A percentile compares a stretch with the other conserved stretches of the same genome.
Conservation (phyloP, 2,888 invertebrate species). For the Diabrotica balteata region DNA sequence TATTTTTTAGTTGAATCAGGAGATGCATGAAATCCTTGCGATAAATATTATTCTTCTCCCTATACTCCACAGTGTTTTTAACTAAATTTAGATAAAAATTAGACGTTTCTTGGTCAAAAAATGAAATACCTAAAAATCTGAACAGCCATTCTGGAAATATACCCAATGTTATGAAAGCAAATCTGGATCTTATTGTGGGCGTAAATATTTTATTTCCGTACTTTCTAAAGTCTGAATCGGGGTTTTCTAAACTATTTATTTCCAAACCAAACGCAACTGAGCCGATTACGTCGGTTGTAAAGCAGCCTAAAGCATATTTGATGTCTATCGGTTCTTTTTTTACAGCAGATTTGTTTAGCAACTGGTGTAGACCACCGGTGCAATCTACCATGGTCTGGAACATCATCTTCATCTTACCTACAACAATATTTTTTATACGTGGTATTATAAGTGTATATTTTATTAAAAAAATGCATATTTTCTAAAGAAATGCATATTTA, state of each 20-base stretch:
- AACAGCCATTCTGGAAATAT: background rate
- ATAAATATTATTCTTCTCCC: slow-evolving; percentile 48
- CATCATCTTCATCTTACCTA: slow-evolving; percentile 71
- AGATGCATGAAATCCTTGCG: slow-evolving; percentile 63
- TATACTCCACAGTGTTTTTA: slow-evolving; percentile 51
- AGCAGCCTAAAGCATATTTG: slow-evolving; percentile 63
- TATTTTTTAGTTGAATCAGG: slow-evolving; percentile 59
- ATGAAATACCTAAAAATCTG: slow-evolving; percentile 11
- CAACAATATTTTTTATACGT: background rate
- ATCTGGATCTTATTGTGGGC: background rate
- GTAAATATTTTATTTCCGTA: slow-evolving; percentile 41
- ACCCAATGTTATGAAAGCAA: background rate
- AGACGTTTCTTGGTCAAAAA: slow-evolving; percentile 24
- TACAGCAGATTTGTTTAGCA: slow-evolving; percentile 29
- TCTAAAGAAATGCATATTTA: too few relatives aligned
- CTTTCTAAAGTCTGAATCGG: slow-evolving; percentile 60
- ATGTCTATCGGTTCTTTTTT: slow-evolving; percentile 38
- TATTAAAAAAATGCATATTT: too few relatives aligned
- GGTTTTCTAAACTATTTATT: slow-evolving; percentile 63
- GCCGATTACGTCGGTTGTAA: slow-evolving; percentile 67
- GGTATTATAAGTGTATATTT: too few relatives aligned
- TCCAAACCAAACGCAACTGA: slow-evolving; percentile 67
- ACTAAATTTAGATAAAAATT: slow-evolving; percentile 49
- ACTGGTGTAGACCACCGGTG: slow-evolving; percentile 39
- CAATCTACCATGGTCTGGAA: slow-evolving; percentile 67